These are phyloP conservation scores for Ahaetulla prasina DNA, from an alignment of 2,113 vertebrate genomes.

Conservation along the genomic window DNA sequence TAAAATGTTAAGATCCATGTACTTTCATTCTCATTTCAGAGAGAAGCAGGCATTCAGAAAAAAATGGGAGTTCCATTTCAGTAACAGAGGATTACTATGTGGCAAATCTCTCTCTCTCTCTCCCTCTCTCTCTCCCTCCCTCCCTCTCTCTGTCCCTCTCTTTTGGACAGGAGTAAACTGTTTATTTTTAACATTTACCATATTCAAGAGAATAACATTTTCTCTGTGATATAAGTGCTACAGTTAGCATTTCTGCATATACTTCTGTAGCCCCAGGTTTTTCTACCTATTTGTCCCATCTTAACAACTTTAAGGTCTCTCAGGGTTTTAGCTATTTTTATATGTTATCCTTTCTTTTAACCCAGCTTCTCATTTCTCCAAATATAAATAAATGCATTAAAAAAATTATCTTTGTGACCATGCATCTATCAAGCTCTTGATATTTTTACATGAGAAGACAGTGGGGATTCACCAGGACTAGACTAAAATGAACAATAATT, in stretches of 20 bases:
- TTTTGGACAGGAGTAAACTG: neutral
- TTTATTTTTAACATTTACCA: neutral
- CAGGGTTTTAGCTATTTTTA: neutral
- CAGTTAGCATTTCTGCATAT: neutral
- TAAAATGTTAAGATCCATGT: neutral
- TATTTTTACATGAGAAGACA: neutral
- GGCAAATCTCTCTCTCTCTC: too few species aligned
- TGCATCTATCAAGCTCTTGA: neutral
- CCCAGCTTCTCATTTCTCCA: neutral
- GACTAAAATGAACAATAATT: neutral
- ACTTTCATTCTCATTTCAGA: neutral
- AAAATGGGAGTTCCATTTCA: neutral
- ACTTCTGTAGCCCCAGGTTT: neutral
- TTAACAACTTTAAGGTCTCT: neutral
- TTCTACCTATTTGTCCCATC: neutral
- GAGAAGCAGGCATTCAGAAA: neutral
- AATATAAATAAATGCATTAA: neutral
- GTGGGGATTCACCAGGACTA: neutral
- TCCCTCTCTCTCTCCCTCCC: too few species aligned
- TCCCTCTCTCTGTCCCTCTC: too few species aligned
- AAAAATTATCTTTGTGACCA: neutral
- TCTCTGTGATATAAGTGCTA: neutral
- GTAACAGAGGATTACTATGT: neutral
- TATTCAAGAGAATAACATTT: neutral
- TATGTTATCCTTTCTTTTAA: neutral